Conservation (phyloP, 2,113 vertebrate species). For the Cavia porcellus region DNA sequence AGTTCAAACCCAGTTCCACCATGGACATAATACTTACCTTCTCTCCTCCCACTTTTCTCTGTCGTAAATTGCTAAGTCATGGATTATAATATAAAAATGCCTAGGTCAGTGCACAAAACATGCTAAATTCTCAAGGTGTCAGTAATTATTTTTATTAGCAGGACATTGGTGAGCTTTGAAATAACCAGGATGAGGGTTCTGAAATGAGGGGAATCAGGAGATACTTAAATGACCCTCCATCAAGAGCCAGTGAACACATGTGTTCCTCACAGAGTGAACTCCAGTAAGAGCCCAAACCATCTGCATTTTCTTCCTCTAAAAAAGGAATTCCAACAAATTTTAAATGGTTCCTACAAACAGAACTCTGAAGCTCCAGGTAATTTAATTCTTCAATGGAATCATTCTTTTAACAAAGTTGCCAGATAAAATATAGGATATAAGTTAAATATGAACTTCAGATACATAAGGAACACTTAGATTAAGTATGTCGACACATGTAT, state of each 20-base stretch:
- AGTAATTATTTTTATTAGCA: background rate
- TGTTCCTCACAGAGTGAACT: background rate
- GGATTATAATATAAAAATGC: background rate
- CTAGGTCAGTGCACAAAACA: background rate
- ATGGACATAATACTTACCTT: background rate
- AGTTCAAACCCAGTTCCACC: background rate
- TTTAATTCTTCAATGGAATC: conserved; percentile 40
- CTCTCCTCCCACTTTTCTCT: conserved; percentile 5
- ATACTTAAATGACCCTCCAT: background rate
- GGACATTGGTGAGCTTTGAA: background rate
- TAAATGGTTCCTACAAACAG: background rate
- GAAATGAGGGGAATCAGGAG: background rate
- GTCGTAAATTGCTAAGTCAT: background rate
- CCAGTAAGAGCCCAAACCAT: background rate
- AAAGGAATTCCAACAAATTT: background rate
- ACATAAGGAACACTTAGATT: conserved; percentile 7
- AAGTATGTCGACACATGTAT: background rate
- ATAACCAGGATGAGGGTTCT: background rate
- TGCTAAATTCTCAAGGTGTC: no score
- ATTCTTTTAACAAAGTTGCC: conserved; percentile 48
- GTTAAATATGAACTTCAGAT: conserved; percentile 50
- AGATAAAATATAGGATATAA: conserved; percentile 25
- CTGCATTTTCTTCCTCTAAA: background rate
- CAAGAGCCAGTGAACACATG: background rate
- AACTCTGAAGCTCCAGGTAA: background rate